phyloP scores from a whole-genome alignment of 37 sponge, comb jelly and placozoan species.

The Agelas oroides region DNA sequence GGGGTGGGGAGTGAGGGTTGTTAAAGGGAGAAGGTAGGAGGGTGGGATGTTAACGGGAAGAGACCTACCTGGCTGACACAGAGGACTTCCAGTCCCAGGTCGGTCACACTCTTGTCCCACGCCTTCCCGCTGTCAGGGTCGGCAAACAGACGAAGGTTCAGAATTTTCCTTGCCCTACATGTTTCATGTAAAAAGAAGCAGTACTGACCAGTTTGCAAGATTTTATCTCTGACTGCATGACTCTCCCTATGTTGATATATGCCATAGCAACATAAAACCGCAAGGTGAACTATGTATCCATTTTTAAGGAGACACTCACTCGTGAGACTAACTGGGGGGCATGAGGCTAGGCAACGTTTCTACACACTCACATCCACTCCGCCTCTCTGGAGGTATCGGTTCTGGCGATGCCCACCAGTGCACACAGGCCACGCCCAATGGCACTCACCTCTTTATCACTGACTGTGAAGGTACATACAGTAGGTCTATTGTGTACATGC shows the following conservation, averaged over 20 bases:
- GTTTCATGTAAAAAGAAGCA: too few relatives aligned
- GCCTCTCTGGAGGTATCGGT: slow-evolving; percentile 81
- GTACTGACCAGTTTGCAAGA: background rate
- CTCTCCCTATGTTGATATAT: too few relatives aligned
- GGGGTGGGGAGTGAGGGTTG: background rate
- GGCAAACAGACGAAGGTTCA: slow-evolving; percentile 87
- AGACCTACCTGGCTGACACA: slow-evolving; percentile 91
- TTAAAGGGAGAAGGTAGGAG: background rate
- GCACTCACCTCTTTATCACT: slow-evolving; percentile 84
- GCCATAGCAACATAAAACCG: too few relatives aligned
- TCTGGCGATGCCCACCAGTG: slow-evolving; percentile 88
- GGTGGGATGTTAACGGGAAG: background rate
- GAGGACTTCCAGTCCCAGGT: slow-evolving; percentile 83
- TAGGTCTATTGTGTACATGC: too few relatives aligned
- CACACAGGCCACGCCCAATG: slow-evolving; percentile 91
- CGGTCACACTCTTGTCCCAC: slow-evolving; percentile 90
- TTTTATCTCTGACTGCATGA: too few relatives aligned
- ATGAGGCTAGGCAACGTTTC: too few relatives aligned
- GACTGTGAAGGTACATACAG: too few relatives aligned
- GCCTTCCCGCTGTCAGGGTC: slow-evolving; percentile 66
- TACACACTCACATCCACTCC: slow-evolving; percentile 91
- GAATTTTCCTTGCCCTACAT: slow-evolving; percentile 79
- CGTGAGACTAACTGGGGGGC: too few relatives aligned
- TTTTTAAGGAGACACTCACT: too few relatives aligned
- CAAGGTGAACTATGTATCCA: too few relatives aligned